phyloP scores from a whole-genome alignment of 2,113 vertebrate species.

The Chaetops frenatus region DNA sequence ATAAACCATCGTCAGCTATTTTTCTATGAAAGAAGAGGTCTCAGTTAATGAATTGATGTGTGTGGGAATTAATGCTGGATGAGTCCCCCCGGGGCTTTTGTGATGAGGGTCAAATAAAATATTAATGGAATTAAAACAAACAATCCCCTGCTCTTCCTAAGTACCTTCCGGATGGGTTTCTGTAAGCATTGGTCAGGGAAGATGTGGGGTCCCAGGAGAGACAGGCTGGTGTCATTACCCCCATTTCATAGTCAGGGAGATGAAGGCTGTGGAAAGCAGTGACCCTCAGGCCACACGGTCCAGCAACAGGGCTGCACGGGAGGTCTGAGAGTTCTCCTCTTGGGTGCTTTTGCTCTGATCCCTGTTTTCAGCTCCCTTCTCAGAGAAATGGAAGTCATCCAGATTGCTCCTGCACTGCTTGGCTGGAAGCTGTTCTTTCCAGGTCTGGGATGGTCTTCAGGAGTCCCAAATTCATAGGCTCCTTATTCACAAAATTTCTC shows the following conservation, averaged over 20 bases:
- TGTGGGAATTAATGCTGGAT: constrained; percentile 27
- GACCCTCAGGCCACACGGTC: not conserved
- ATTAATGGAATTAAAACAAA: constrained; percentile 55
- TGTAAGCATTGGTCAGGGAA: not conserved
- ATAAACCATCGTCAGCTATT: not conserved
- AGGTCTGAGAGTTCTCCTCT: not conserved
- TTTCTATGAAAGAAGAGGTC: constrained; percentile 23
- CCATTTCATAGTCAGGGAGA: not conserved
- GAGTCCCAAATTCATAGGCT: not conserved
- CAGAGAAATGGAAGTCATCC: not conserved
- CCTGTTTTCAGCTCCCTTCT: not conserved
- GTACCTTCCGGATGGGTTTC: not conserved
- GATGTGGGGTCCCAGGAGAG: not conserved
- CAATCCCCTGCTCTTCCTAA: constrained; percentile 8
- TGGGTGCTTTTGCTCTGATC: not conserved
- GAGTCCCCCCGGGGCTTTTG: not conserved
- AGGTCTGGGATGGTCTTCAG: not conserved
- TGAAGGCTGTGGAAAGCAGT: not conserved
- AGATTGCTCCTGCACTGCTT: not conserved
- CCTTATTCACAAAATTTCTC: not conserved
- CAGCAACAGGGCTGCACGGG: not conserved
- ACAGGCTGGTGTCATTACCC: not conserved
- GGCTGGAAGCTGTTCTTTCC: not conserved
- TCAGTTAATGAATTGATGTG: constrained; percentile 44
- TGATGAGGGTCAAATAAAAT: constrained; percentile 52